Percentiles rank a stretch among this genome's conserved stretches.
phyloP scores from a whole-genome alignment of 2,888 invertebrate species.

The Theodoxus fluviatilis region DNA sequence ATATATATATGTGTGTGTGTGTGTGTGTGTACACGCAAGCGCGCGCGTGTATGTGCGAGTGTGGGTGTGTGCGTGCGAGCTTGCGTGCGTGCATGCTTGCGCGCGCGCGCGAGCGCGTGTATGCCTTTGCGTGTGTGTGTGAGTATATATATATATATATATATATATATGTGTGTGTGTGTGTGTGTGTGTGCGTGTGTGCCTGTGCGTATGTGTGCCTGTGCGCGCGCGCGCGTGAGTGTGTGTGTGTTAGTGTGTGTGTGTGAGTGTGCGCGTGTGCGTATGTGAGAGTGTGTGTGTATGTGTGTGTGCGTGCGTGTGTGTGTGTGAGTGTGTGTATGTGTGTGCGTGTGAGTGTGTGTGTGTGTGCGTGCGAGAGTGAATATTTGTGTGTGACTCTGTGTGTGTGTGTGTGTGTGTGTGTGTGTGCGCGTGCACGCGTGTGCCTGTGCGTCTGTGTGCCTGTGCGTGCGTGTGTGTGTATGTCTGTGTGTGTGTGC shows the following conservation, averaged over 20 bases:
- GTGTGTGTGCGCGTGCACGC: too few relatives aligned
- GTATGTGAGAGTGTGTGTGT: background rate
- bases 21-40: background rate
- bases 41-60: background rate
- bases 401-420: too few relatives aligned
- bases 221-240: too few relatives aligned
- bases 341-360: too few relatives aligned
- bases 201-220: background rate
- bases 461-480: background rate
- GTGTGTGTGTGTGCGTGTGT: background rate
- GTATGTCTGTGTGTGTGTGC: background rate
- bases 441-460: too few relatives aligned
- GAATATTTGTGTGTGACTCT: too few relatives aligned
- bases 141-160: background rate
- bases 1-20: background rate
- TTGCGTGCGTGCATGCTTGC: too few relatives aligned
- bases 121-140: too few relatives aligned
- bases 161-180: background rate
- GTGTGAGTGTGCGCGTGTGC: background rate
- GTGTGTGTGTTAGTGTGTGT: background rate
- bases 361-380: too few relatives aligned
- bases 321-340: conserved; percentile 1
- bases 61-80: background rate
- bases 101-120: too few relatives aligned
- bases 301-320: conserved; percentile 1